These are phyloP conservation scores for Ennomos quercinarius DNA, from an alignment of 2,888 invertebrate genomes.

Conservation along the genomic window DNA sequence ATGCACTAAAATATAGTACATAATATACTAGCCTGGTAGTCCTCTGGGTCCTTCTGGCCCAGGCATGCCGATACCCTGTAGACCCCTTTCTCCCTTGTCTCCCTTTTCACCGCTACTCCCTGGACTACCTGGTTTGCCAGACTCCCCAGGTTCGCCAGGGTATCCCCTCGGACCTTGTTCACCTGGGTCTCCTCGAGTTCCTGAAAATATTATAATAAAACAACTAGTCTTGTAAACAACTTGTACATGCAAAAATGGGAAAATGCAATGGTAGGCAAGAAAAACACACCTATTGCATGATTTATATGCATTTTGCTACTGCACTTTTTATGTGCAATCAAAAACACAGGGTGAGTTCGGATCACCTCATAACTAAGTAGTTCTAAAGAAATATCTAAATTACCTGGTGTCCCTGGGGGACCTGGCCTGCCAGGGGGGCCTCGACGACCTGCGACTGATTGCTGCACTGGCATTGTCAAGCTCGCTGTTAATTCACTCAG, in stretches of 20 bases:
- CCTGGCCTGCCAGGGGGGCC: constrained; percentile 91
- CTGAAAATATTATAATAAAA: constrained; percentile 58
- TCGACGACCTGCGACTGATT: constrained; percentile 87
- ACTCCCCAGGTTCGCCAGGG: constrained; percentile 89
- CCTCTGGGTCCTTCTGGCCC: constrained; percentile 91
- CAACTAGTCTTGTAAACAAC: too few relatives aligned
- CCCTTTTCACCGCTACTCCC: constrained; percentile 89
- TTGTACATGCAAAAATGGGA: too few relatives aligned
- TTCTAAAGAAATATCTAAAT: constrained; percentile 12
- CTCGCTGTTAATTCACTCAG: constrained; percentile 88
- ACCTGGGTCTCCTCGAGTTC: constrained; percentile 88
- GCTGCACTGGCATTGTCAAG: constrained; percentile 88
- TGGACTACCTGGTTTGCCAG: constrained; percentile 87
- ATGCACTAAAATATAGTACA: too few relatives aligned
- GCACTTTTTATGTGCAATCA: too few relatives aligned
- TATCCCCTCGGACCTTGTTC: constrained; percentile 88
- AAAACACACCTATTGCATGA: too few relatives aligned
- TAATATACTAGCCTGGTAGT: constrained; percentile 80
- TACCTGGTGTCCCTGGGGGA: constrained; percentile 88
- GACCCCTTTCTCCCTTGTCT: constrained; percentile 90
- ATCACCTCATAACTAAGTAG: too few relatives aligned
- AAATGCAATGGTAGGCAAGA: too few relatives aligned
- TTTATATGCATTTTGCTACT: too few relatives aligned
- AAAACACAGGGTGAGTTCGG: too few relatives aligned
- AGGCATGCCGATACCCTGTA: constrained; percentile 90